Evolutionary conservation across 2,113 vertebrate species (phyloP).

Genomic region (Porphyrio hochstetteri): DNA sequence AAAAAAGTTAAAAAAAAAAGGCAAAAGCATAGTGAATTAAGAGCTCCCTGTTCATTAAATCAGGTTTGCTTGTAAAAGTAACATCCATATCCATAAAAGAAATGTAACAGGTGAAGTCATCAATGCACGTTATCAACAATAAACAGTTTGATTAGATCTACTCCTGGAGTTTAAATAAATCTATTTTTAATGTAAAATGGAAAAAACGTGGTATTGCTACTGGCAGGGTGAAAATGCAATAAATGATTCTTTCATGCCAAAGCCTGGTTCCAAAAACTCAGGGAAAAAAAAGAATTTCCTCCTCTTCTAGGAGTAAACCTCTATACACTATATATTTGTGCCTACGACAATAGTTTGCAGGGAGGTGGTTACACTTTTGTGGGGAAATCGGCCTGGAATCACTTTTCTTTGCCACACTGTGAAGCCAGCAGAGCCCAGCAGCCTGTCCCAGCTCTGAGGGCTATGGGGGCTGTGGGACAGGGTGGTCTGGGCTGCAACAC

Average conservation of each 20-base stretch:
- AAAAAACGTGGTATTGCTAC: neutral
- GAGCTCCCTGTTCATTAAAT: neutral
- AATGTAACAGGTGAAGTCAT: neutral
- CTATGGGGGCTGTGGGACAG: accelerated
- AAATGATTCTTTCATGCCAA: neutral
- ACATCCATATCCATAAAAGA: neutral
- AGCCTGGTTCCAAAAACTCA: neutral
- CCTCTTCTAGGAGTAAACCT: neutral
- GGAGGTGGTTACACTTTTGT: neutral
- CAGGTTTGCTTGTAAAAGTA: neutral
- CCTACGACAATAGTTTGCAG: neutral
- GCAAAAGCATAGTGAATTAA: neutral
- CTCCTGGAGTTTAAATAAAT: neutral
- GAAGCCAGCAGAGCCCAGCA: neutral
- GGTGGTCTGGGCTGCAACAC: accelerated
- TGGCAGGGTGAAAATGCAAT: neutral
- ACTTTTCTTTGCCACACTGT: neutral
- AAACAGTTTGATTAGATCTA: neutral
- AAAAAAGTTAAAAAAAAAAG: neutral
- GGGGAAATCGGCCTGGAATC: neutral
- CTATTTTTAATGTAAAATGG: neutral
- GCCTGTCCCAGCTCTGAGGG: neutral
- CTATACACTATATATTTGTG: neutral
- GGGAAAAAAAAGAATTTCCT: neutral
- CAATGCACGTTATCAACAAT: neutral